These are phyloP conservation scores for Pelobates fuscus DNA, from an alignment of 2,113 vertebrate species.

Conservation along the genomic window DNA sequence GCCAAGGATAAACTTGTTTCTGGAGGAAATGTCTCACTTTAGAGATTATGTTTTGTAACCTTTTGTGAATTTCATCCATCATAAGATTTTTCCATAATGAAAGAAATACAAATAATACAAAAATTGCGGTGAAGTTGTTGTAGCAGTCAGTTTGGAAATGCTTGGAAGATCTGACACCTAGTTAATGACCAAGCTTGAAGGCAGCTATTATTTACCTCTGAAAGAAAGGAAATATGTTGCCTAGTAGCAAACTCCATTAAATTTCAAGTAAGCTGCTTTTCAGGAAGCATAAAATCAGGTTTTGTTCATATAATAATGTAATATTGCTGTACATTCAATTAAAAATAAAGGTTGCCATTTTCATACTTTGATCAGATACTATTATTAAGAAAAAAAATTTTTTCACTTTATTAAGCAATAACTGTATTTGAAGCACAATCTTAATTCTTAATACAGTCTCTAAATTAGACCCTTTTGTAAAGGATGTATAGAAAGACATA, in stretches of 20 bases:
- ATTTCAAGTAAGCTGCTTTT: constrained; percentile 17
- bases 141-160: constrained; percentile 25
- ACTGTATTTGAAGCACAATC: too few relatives aligned
- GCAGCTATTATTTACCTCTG: constrained; percentile 43
- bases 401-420: too few relatives aligned
- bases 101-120: constrained; percentile 31
- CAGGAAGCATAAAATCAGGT: neutral
- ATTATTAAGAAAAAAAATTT: too few relatives aligned
- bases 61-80: constrained; percentile 41
- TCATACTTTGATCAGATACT: too few relatives aligned
- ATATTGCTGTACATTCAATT: too few relatives aligned
- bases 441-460: too few relatives aligned
- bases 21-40: constrained; percentile 23
- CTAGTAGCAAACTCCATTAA: constrained; percentile 34
- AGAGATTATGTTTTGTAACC: constrained; percentile 39
- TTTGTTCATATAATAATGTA: too few relatives aligned
- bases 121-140: constrained; percentile 30
- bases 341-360: too few relatives aligned
- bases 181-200: constrained; percentile 45
- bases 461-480: too few relatives aligned
- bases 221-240: constrained; percentile 33
- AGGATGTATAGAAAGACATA: too few relatives aligned
- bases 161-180: constrained; percentile 42
- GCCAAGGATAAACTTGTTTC: too few relatives aligned
- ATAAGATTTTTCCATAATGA: constrained; percentile 33